Conservation (phyloP, 2,888 invertebrate genomes). For the Lycocerus yunnanus region DNA sequence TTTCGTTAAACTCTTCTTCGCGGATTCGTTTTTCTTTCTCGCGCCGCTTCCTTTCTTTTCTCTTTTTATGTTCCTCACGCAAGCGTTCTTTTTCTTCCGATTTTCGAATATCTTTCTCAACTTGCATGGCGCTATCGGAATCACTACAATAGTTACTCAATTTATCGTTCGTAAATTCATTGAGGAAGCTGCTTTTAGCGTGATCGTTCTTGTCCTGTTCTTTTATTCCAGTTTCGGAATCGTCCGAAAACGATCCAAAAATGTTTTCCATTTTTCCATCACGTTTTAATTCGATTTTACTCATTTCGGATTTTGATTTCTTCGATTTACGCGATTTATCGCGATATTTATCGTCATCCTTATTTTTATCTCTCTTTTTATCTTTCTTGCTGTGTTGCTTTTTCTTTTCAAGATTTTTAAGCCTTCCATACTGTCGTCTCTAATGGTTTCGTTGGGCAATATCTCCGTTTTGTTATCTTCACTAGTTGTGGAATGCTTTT, state of each 20-base stretch:
- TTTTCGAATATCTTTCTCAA: conserved; percentile 37
- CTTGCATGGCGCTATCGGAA: conserved; percentile 50
- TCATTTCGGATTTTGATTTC: conserved; percentile 52
- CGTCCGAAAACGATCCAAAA: conserved; percentile 84
- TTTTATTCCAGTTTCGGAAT: conserved; percentile 56
- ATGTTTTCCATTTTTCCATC: conserved; percentile 88
- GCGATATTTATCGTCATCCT: conserved; percentile 60
- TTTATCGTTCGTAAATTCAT: conserved; percentile 34
- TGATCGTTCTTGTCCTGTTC: conserved; percentile 38
- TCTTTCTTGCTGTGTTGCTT: conserved; percentile 62
- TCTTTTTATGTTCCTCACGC: conserved; percentile 63
- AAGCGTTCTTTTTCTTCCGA: conserved; percentile 45
- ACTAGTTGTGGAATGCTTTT: conserved; percentile 66
- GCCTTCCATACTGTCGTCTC: conserved; percentile 47
- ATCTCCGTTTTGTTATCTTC: conserved; percentile 61
- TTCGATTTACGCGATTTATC: conserved; percentile 66
- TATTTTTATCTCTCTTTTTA: conserved; percentile 63
- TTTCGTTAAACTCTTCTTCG: conserved; percentile 68
- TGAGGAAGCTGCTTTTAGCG: conserved; percentile 30
- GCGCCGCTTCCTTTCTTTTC: conserved; percentile 67
- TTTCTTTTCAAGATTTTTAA: conserved; percentile 50
- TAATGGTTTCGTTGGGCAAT: conserved; percentile 37
- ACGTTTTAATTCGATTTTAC: conserved; percentile 61
- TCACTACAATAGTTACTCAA: conserved; percentile 58
- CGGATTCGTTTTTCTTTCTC: conserved; percentile 60